Evolutionary conservation across 2,888 invertebrate species (phyloP).

Genomic region (Anorthoa munda): DNA sequence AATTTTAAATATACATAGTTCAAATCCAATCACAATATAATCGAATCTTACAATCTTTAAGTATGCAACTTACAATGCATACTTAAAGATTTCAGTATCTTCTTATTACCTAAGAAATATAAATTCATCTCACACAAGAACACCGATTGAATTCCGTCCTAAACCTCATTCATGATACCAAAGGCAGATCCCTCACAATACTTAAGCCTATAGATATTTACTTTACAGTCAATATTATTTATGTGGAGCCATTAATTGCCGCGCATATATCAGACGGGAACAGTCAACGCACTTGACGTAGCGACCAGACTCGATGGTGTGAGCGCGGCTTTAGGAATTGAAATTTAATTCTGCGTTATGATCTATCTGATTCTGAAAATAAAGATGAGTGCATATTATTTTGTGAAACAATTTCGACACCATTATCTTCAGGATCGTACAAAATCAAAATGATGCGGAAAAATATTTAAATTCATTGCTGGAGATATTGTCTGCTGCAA

Average conservation of each 20-base stretch:
- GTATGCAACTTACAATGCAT: not conserved
- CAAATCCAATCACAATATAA: not conserved
- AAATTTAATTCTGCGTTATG: constrained; percentile 76
- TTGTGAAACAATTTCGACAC: not conserved
- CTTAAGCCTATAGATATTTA: constrained; percentile 65
- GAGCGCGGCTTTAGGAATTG: constrained; percentile 74
- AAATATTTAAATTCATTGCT: no score
- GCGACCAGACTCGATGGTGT: constrained; percentile 69
- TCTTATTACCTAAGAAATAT: not conserved
- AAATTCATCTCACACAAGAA: constrained; percentile 10
- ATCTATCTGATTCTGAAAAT: constrained; percentile 69
- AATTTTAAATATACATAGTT: no score
- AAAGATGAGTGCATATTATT: constrained; percentile 67
- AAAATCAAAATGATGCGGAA: no score
- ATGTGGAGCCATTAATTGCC: constrained; percentile 75
- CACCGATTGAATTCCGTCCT: constrained; percentile 58
- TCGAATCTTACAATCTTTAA: not conserved
- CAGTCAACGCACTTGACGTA: constrained; percentile 74
- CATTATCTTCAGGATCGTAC: no score
- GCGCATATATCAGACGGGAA: constrained; percentile 75
- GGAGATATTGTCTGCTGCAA: not conserved
- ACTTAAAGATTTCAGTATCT: not conserved
- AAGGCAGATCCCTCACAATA: constrained; percentile 52
- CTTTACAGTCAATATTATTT: constrained; percentile 75
- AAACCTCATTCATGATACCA: constrained; percentile 53